A percentile compares a stretch with the other conserved stretches of the same genome.
These are phyloP conservation scores for Scrobipalpa costella DNA, from an alignment of 2,888 invertebrate species.

Conservation along the genomic window DNA sequence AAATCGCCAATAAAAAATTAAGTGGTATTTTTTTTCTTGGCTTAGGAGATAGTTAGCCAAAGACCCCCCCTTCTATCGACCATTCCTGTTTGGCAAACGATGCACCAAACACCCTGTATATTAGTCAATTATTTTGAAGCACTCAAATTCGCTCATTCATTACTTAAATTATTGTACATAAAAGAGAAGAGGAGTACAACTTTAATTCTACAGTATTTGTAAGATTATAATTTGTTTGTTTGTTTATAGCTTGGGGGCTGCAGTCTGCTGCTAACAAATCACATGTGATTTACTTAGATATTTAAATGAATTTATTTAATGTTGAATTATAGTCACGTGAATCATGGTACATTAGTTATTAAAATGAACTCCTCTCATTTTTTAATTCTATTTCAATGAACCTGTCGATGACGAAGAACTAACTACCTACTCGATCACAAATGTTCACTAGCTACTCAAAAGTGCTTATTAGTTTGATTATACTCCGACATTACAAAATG, in stretches of 20 bases:
- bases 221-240: neutral
- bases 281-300: neutral
- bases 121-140: neutral
- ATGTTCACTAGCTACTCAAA: slow-evolving; percentile 72
- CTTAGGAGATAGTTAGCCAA: no score
- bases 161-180: neutral
- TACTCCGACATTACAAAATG: slow-evolving; percentile 79
- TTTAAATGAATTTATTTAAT: neutral
- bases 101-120: neutral
- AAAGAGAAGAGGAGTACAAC: neutral
- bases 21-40: no score
- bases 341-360: neutral
- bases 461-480: slow-evolving; percentile 79
- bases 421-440: slow-evolving; percentile 47
- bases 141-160: neutral
- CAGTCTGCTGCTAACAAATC: neutral
- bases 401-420: neutral
- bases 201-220: neutral
- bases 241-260: neutral
- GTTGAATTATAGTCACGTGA: neutral
- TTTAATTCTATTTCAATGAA: slow-evolving; percentile 17
- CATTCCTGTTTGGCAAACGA: no score
- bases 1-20: no score
- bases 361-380: slow-evolving; percentile 62
- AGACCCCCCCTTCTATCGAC: no score